These are phyloP conservation scores for Cylindroiulus punctatus DNA, from an alignment of 2,888 invertebrate genomes.

Conservation along the genomic window DNA sequence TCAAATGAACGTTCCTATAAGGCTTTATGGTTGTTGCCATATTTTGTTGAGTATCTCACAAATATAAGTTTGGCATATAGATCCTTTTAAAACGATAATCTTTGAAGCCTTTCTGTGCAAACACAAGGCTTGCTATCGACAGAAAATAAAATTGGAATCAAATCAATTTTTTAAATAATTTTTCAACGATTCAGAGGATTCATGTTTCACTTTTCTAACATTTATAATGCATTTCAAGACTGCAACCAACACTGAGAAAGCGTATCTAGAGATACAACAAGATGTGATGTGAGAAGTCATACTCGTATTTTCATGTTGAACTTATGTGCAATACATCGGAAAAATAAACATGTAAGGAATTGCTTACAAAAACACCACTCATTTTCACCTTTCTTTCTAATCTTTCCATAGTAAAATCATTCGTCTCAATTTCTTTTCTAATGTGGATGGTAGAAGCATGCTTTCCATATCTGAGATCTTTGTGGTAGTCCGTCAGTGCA, in stretches of 20 bases:
- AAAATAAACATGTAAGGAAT: neutral
- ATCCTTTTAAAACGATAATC: too few species aligned
- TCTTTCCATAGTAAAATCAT: neutral
- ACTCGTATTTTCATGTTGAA: neutral
- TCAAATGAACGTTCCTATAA: too few species aligned
- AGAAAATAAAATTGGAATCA: too few species aligned
- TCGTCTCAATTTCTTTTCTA: neutral
- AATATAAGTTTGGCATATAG: too few species aligned
- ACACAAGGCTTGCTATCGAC: too few species aligned
- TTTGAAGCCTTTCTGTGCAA: too few species aligned
- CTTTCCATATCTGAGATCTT: neutral
- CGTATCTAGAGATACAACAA: neutral
- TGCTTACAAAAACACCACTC: neutral
- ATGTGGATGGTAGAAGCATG: neutral
- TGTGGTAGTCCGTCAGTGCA: neutral
- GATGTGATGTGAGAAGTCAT: neutral
- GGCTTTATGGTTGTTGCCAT: too few species aligned
- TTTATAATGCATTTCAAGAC: neutral
- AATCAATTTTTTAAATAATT: too few species aligned
- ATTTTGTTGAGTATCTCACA: too few species aligned
- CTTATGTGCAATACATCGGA: neutral
- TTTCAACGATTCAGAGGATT: neutral
- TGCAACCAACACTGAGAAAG: neutral
- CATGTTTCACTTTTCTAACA: neutral
- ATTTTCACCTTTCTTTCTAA: constrained; percentile 2